Evolutionary conservation across 2,797 vertebrate species (phyloP), one percentile per base, ranked within the genome.

Genomic region (Sciaenops ocellatus): DNA sequence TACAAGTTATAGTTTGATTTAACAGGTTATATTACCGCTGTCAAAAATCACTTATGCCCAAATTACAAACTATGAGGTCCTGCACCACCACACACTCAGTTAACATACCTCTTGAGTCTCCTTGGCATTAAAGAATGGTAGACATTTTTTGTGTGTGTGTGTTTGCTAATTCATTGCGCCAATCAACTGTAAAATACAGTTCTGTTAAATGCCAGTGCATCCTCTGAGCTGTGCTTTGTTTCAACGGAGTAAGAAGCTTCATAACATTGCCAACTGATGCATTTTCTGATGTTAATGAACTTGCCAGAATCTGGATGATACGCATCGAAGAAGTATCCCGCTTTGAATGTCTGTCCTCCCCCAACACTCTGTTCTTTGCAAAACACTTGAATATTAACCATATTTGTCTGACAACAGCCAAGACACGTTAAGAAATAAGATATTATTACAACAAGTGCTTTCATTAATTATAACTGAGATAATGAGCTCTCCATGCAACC

Each of bases 191-290:
- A 88, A 91, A 92, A 85, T 83, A 81, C 68, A 78, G 71, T 83
- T 71, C 52, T 1, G 30, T 79, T 85, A 92, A 93, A 93, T 93
- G 90, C 67, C 92, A 93, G 60, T 17, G 78, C 69, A 86, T 85
- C 88, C 87, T 84, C 78, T 72, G 85, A 90, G 88, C 85, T 76
- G 76, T 85, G 73, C 65, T 86, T 89, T 72, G 47, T 82, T 82
- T 48, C 52, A 48, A 52, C 34, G 50, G 62, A 67, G 51, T 52
- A 57, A 63, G 44, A 56, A 15, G 69, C 73, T 78, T 80, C 55
- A 78, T 66, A 89, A 84, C 76, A 76, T 85, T 86, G 72, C 78
- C 87, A 85, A 73, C 63, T 89, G 87, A 85, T 86, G 87, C 76
- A 78, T 91, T 91, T 86, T 80, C 84, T 86, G 62, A 79, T 72